Evolutionary conservation across 2,113 vertebrate genomes (phyloP), one percentile per base, ranked within the genome.

Genomic region (Chlorodrepanis virens): DNA sequence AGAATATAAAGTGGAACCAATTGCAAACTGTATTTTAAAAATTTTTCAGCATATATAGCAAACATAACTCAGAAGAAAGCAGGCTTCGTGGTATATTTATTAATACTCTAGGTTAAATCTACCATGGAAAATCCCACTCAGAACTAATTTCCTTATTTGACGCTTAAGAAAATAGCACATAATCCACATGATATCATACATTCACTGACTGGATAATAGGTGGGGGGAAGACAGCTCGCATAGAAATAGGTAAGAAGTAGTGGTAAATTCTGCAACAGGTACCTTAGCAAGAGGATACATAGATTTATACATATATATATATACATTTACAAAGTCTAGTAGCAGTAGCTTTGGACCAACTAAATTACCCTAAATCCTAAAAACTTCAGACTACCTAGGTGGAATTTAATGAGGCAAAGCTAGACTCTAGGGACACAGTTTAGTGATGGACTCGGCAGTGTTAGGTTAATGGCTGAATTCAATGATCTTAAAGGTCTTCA

Each of bases 161-260:
- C 96, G n/a, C 60, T 76, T 79, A 89, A 93, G 63, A 71, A 94
- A 88, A 91, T 49, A 90, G 23, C 52, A 87, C 42, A 68, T 52
- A 81, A 68, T 71, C 22, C 72, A 89, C 39, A 89, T 49, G 23
- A 22, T 79, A 60, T 28, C 63, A 87, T 53, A 67, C 15, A 64
- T 81, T 86, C 72, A 78, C 77, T 80, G 79, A 85, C 40, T 61
- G 77, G 64, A 82, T 92, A 81, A 84, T 20, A 65, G 65, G 21
- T 64, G 47, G 31, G 49, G 49, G 37, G 21, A 89, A 91, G 54
- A 89, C 42, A 91, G 64, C 15, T 89, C 1, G 1, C 28, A 69
- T 0, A 65, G 28, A 87, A 95, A 84, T 21, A 85, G 28, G 37
- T 40, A 25, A 72, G 59, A 87, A 70, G 6, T 8, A 78, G 56